Base-by-base conservation (phyloP, 2,113 vertebrate species). In the Rhea americana region DNA sequence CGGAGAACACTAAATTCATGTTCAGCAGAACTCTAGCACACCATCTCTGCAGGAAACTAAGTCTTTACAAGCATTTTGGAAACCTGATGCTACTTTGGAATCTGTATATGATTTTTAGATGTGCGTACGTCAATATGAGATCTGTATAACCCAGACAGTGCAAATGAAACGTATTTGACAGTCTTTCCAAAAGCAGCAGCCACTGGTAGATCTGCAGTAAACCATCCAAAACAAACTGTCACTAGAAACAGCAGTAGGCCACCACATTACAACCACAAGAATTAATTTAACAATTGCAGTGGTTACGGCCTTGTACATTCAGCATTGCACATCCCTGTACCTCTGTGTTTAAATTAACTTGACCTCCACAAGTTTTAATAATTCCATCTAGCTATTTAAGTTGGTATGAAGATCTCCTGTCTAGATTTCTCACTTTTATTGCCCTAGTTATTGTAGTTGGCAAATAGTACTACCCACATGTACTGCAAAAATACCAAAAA, bases 341-440 rank as follows among this genome's bases (percentile, higher is more conserved):
- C 47, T 92, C 63, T 37, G 55, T 78, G 59, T 89, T 87, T 95
- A 90, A 97, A 96, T 95, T 95, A 95, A 88, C 71, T 78, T 91
- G 63, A 91, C 43, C 92, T 93, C 92, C 84, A 73, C 93, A 96
- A 95, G 87, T 85, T 94, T 95, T 96, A 94, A 90, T 96, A 91
- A 88, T 94, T 97, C 77, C 73, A 90, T 77, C 71, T 90, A 92
- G 93, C 71, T 93, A 82, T 84, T 96, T 93, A 93, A 83, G 96
- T 94, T 93, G 84, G 83, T 93, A 94, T 92, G 90, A 95, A 96
- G 89, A 97, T 96, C 94, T 94, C 59, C 93, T 51, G 82, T 96
- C 63, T 94, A 94, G 93, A 97, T 96, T 95, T 28, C 95, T 74
- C 53, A 41, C 92, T 96, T 97, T 97, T 97, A 93, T 91, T 95